These are phyloP conservation scores for Timandra comae DNA, from an alignment of 2,888 invertebrate species.

Conservation along the genomic window DNA sequence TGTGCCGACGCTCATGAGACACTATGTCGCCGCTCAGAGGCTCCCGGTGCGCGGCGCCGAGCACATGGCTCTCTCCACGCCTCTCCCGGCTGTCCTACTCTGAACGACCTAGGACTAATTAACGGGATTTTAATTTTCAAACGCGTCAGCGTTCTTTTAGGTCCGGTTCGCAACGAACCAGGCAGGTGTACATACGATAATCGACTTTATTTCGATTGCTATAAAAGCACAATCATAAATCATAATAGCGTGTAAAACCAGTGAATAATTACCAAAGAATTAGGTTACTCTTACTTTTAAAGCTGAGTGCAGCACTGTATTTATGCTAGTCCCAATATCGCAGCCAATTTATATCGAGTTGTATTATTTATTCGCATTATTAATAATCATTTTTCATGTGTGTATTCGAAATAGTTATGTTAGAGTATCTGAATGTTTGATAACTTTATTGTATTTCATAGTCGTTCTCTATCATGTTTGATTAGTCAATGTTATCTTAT, in stretches of 20 bases:
- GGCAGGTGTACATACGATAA: slow-evolving; percentile 32
- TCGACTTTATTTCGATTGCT: slow-evolving; percentile 34
- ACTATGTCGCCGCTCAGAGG: slow-evolving; percentile 91
- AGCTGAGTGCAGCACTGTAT: slow-evolving; percentile 43
- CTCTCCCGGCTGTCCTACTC: slow-evolving; percentile 89
- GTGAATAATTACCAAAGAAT: slow-evolving; percentile 68
- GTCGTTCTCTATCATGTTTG: slow-evolving; percentile 32
- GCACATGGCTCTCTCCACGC: slow-evolving; percentile 96
- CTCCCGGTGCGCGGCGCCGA: slow-evolving; percentile 96
- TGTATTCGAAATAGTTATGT: slow-evolving; percentile 31
- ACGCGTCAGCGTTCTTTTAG: slow-evolving; percentile 6
- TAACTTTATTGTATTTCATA: slow-evolving; percentile 45
- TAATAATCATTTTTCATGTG: slow-evolving; percentile 43
- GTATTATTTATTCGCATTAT: slow-evolving; percentile 50
- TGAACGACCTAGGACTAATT: slow-evolving; percentile 43
- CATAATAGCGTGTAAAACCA: slow-evolving; percentile 52
- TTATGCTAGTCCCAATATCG: slow-evolving; percentile 63
- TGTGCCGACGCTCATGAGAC: slow-evolving; percentile 96
- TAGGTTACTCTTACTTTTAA: slow-evolving; percentile 41
- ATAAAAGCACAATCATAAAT: slow-evolving; percentile 42
- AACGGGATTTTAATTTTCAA: slow-evolving; percentile 16
- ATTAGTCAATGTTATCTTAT: slow-evolving; percentile 37
- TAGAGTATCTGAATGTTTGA: slow-evolving; percentile 36
- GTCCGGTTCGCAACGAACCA: slow-evolving; percentile 15
- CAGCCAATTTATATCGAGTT: slow-evolving; percentile 49